Conservation (phyloP, 2,113 vertebrate genomes). For the Coracopsis vasa region DNA sequence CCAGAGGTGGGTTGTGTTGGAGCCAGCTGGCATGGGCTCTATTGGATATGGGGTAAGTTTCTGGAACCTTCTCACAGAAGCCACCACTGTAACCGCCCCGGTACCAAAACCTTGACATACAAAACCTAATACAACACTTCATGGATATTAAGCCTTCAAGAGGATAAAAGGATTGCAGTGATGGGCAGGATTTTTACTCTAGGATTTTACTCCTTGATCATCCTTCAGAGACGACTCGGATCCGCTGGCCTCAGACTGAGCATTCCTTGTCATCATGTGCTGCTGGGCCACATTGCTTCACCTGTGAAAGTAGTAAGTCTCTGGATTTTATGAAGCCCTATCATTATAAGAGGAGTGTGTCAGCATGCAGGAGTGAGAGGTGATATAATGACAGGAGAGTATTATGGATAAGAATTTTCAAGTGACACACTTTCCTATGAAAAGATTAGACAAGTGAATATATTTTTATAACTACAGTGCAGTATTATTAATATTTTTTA, state of each 20-base stretch:
- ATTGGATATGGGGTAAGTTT: not conserved
- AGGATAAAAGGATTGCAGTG: not conserved
- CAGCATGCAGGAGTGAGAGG: not conserved
- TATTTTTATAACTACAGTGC: not conserved
- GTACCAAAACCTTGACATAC: not conserved
- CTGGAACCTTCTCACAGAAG: not conserved
- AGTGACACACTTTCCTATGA: not conserved
- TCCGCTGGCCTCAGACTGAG: not conserved
- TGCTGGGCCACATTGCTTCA: not conserved
- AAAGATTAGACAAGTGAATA: not conserved
- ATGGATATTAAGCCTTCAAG: not conserved
- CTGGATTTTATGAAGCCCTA: not conserved
- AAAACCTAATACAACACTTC: not conserved
- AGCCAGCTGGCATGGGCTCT: fast-evolving
- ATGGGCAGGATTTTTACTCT: not conserved
- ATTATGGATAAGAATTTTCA: not conserved
- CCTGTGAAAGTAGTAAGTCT: not conserved
- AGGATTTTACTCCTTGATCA: not conserved
- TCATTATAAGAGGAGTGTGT: not conserved
- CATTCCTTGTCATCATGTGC: not conserved
- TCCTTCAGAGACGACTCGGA: not conserved
- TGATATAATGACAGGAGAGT: not conserved
- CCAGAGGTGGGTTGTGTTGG: not conserved
- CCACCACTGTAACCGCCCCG: not conserved
- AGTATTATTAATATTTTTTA: not conserved